phyloP scores from a whole-genome alignment of 2,888 invertebrate genomes.

The Drosophila koepferae region DNA sequence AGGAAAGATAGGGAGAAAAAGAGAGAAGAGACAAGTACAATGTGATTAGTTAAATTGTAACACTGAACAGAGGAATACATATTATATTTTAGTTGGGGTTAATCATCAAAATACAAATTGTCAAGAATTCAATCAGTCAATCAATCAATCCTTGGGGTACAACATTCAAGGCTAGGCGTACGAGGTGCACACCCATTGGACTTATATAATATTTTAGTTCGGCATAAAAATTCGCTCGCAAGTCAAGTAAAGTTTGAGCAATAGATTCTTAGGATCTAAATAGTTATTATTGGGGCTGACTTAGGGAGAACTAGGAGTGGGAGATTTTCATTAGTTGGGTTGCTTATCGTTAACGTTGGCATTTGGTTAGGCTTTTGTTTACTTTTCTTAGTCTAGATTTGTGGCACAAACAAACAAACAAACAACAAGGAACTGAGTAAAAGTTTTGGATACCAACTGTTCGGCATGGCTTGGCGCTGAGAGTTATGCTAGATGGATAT shows the following conservation, averaged over 20 bases:
- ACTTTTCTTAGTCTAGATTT: conserved; percentile 5
- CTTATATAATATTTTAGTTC: conserved; percentile 30
- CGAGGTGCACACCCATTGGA: conserved; percentile 7
- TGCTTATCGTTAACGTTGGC: conserved; percentile 15
- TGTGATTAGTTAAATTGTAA: conserved; percentile 68
- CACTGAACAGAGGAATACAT: conserved; percentile 29
- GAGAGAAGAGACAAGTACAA: conserved; percentile 61
- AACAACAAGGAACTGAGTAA: conserved; percentile 52
- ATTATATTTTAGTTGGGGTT: conserved; percentile 37
- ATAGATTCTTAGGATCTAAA: conserved; percentile 28
- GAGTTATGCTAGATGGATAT: conserved; percentile 50
- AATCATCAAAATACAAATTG: conserved; percentile 54
- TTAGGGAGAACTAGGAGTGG: conserved; percentile 13
- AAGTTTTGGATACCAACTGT: conserved; percentile 66
- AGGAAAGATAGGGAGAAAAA: conserved; percentile 44
- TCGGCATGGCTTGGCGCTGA: conserved; percentile 52
- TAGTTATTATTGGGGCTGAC: conserved; percentile 5
- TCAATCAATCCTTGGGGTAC: conserved; percentile 37
- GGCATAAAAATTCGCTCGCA: conserved; percentile 37
- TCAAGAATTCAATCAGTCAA: conserved; percentile 51
- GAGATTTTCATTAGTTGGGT: conserved; percentile 26
- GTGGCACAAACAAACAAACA: conserved; percentile 49
- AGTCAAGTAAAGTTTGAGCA: conserved; percentile 46
- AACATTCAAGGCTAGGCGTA: conserved; percentile 60
- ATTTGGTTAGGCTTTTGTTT: conserved; percentile 14